phyloP scores from a whole-genome alignment of 2,797 vertebrate species.

The Onychomys torridus region DNA sequence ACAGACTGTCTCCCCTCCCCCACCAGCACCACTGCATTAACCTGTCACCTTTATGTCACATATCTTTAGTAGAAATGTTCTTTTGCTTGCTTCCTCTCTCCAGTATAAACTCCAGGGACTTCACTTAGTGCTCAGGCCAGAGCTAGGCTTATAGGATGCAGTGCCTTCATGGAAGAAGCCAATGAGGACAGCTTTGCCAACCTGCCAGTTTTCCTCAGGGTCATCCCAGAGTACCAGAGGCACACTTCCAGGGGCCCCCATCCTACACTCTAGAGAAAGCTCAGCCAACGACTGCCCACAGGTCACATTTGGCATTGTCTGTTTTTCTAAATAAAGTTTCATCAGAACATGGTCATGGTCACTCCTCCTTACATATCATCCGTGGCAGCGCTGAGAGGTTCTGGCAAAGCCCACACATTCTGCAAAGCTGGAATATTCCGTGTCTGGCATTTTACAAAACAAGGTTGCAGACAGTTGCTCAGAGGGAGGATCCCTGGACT shows the following conservation, averaged over 20 bases:
- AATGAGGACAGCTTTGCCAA: neutral
- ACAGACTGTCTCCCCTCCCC: neutral
- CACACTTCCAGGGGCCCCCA: neutral
- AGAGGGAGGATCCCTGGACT: neutral
- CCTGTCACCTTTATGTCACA: neutral
- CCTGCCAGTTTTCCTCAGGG: neutral
- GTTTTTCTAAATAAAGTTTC: constrained; percentile 57
- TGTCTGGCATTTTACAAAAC: neutral
- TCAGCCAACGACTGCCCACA: neutral
- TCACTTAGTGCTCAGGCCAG: neutral
- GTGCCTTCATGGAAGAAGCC: neutral
- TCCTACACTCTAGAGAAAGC: neutral
- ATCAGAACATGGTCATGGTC: neutral
- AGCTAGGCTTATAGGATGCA: neutral
- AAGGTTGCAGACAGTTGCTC: neutral
- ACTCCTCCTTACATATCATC: neutral
- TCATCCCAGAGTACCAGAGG: neutral
- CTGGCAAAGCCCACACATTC: neutral
- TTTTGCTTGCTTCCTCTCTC: neutral
- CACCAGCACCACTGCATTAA: no score
- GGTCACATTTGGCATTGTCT: neutral
- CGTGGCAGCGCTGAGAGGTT: neutral
- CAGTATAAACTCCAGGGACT: neutral
- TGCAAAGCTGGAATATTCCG: neutral
- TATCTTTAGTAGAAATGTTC: neutral